Percentiles rank a stretch among this genome's conserved stretches.
Conservation (phyloP, 2,888 invertebrate genomes). For the Archips xylosteana region DNA sequence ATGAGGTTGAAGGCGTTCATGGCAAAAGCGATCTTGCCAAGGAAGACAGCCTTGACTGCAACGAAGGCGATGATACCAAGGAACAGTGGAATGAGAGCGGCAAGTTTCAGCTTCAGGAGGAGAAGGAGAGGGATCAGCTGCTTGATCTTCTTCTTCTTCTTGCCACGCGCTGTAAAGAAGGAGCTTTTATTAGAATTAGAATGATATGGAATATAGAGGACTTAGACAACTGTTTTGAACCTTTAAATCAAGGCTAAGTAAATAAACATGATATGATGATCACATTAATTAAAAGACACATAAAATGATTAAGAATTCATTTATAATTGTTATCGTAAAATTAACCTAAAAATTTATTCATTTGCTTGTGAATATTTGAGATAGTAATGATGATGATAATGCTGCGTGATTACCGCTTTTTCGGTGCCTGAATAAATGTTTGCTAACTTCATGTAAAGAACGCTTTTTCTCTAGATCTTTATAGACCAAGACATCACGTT, state of each 20-base stretch:
- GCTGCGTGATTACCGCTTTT: not conserved
- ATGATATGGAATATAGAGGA: not conserved
- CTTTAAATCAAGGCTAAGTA: too few species aligned
- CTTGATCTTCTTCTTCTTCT: constrained; percentile 92
- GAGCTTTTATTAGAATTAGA: not conserved
- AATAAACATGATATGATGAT: too few species aligned
- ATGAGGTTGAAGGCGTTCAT: constrained; percentile 88
- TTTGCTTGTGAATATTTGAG: not conserved
- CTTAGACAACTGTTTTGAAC: too few species aligned
- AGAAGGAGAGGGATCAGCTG: constrained; percentile 90
- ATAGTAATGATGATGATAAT: not conserved
- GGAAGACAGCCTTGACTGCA: constrained; percentile 93
- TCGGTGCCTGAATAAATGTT: not conserved
- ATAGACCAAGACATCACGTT: constrained; percentile 32
- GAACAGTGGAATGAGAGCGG: constrained; percentile 91
- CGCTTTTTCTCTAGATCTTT: constrained; percentile 3
- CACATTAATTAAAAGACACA: too few species aligned
- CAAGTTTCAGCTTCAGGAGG: constrained; percentile 91
- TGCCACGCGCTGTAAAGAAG: constrained; percentile 88
- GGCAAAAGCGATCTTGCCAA: constrained; percentile 94
- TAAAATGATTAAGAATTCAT: too few species aligned
- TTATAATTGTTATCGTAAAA: too few species aligned
- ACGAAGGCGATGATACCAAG: constrained; percentile 90
- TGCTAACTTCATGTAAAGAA: not conserved
- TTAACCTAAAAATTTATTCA: too few species aligned